Base-by-base conservation (phyloP, 2,888 invertebrate genomes). In the Heliconius ethilla region DNA sequence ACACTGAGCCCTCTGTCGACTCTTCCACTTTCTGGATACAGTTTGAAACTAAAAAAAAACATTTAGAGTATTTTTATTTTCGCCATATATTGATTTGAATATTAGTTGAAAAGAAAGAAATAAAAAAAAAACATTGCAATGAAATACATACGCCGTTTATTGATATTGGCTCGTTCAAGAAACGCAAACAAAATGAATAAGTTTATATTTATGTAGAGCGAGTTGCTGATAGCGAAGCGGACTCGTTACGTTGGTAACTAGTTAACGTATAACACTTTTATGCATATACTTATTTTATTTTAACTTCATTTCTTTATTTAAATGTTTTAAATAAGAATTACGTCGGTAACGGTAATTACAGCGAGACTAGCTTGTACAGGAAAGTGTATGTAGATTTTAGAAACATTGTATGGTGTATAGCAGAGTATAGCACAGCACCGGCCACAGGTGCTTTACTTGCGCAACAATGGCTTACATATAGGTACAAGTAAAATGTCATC, bases 121-220 rank as follows among this genome's bases (percentile, higher is more conserved):
- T 27, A 72, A 33, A 37, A 59, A 27, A 45, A 37, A 33, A 15
- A 27, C 37, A 63, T 59, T 37, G 3, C 62, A 37, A 40, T 59
- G 63, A 63, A 74, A 40, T 63, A 74, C 27, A 62, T 25, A 37
- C 37, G 74, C 37, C 27, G 27, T 63, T 22, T 74, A 63, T 74
- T 63, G 74, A 74, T 74, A 74, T 63, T 40, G 74, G 74, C 18
- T 59, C 63, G 33, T 73, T n/a, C 37, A 45, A 76, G 80, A 67
- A 75, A 77, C 45, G 79, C 75, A 79, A 79, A 77, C 80, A 79
- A 75, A 75, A 55, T 33, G 77, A 77, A 73, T 79, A 79, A 79
- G 75, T 80, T 75, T 77, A 80, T 79, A 80, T 78, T 75, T 80
- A 80, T 79, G 79, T 80, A 80, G 75, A 79, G 72, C 70, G 76